Evolutionary conservation across 2,797 vertebrate genomes (phyloP).

Genomic region (Thripadectes ignobilis): DNA sequence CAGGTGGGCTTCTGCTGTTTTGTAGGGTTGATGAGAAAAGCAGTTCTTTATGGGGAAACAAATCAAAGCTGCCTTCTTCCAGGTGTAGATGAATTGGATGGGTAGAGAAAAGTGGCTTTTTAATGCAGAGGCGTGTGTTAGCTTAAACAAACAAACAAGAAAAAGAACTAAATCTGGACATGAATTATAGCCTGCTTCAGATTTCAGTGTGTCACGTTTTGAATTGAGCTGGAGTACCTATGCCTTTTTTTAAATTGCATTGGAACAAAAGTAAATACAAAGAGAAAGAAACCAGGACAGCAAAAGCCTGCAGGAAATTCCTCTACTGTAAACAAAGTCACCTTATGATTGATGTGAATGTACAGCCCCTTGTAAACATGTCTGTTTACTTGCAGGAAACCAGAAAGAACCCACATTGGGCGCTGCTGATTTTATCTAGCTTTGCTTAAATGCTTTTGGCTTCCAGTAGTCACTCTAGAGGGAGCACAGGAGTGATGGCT

Average conservation of each 20-base stretch:
- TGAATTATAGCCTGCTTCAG: slow-evolving; percentile 52
- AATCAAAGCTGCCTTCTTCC: slow-evolving; percentile 32
- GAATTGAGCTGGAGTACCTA: slow-evolving; percentile 57
- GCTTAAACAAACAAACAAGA: slow-evolving; percentile 69
- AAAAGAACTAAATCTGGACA: slow-evolving; percentile 56
- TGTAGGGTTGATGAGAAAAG: slow-evolving; percentile 15
- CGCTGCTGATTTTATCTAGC: slow-evolving; percentile 67
- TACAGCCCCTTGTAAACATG: slow-evolving; percentile 71
- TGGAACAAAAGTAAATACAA: slow-evolving; percentile 71
- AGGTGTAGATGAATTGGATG: slow-evolving; percentile 42
- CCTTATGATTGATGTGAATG: slow-evolving; percentile 74
- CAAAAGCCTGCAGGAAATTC: slow-evolving; percentile 73
- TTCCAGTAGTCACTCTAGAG: slow-evolving; percentile 68
- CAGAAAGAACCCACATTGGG: slow-evolving; percentile 65
- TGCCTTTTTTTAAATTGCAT: slow-evolving; percentile 58
- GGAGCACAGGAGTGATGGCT: slow-evolving; percentile 7
- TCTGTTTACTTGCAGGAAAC: slow-evolving; percentile 73
- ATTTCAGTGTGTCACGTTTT: slow-evolving; percentile 55
- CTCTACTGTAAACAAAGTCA: slow-evolving; percentile 72
- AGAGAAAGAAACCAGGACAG: slow-evolving; percentile 74
- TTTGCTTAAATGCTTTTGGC: slow-evolving; percentile 67
- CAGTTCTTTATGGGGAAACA: slow-evolving; percentile 14
- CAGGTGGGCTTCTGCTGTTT: neutral
- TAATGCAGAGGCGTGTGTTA: slow-evolving; percentile 44
- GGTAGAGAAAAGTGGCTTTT: slow-evolving; percentile 55